Conservation (phyloP, 1,140 invertebrate species). For the Drosophila tristis region DNA sequence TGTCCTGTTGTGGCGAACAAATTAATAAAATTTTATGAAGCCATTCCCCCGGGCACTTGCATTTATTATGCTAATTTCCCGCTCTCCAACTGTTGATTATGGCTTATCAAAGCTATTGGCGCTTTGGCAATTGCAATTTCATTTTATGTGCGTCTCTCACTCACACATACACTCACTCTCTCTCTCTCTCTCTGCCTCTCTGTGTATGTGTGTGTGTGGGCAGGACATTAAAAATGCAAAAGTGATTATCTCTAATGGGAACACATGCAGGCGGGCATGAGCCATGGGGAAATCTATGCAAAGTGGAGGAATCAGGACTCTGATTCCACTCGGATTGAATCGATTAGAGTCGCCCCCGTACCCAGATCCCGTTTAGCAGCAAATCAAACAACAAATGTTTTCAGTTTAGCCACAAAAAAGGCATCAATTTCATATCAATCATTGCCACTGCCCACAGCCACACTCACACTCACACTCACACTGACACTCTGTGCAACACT, state of each 20-base stretch:
- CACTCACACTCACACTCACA: neutral
- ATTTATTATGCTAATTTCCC: constrained; percentile 74
- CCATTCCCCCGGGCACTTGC: constrained; percentile 18
- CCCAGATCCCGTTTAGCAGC: too few relatives aligned
- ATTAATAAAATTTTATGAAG: constrained; percentile 79
- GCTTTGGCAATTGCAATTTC: constrained; percentile 66
- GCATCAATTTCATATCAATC: constrained; percentile 33
- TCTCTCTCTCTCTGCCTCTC: neutral
- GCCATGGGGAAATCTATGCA: too few relatives aligned
- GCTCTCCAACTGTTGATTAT: constrained; percentile 38
- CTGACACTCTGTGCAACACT: too few relatives aligned
- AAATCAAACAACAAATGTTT: constrained; percentile 38
- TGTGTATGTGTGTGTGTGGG: neutral
- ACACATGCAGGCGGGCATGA: constrained; percentile 35
- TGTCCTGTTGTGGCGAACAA: constrained; percentile 24
- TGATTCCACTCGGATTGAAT: constrained; percentile 43
- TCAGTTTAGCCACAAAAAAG: constrained; percentile 34
- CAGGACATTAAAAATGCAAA: constrained; percentile 68
- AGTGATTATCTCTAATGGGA: constrained; percentile 76
- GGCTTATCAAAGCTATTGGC: constrained; percentile 71
- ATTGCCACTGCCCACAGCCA: constrained; percentile 2
- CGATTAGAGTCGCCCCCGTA: constrained; percentile 21
- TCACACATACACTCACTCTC: too few relatives aligned
- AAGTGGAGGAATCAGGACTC: too few relatives aligned
- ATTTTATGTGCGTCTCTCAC: constrained; percentile 45